Evolutionary conservation across 2,797 vertebrate species (phyloP), one percentile per base, ranked within the genome.

Genomic region (Rhinophrynus dorsalis): DNA sequence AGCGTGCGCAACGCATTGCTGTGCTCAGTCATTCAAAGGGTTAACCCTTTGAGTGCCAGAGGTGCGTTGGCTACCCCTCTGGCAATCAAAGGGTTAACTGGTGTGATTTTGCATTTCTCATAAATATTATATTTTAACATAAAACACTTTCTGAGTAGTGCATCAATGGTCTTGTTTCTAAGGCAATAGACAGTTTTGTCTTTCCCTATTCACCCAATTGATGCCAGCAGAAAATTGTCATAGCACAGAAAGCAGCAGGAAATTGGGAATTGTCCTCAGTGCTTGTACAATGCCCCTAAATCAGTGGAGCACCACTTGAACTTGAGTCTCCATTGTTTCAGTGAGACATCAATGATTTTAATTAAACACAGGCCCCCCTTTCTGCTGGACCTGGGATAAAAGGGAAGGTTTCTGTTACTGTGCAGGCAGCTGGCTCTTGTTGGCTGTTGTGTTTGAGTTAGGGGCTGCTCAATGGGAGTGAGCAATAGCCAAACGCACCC

Each of bases 381-480:
- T 81, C 75, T 78, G 74, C 70, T 77, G 74, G 78, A 63, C 50
- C 69, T 68, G 32, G 12, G 77, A 74, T 80, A 70, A 81, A 76
- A 82, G 80, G 55, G 60, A 59, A 62, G 75, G 29, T 67, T 77
- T 74, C 79, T 75, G 32, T 71, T 83, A 70, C 77, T 79, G 60
- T 76, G 69, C 73, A 65, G 68, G 83, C 82, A 83, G 81, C 74
- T 82, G 76, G 82, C 27, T 23, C 67, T 80, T 71, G 76, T 32
- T 75, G 80, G 77, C 78, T 71, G 70, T 82, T 79, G 79, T 84
- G 79, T 81, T 82, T 82, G 81, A 73, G 77, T 82, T 69, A 59
- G 78, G 63, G 79, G 60, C 75, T 68, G 74, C 75, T 78, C 52
- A 76, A 67, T 59, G 26, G 40, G 79, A 75, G 75, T 42, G 70